A percentile compares a stretch with the other conserved stretches of the same genome.
These are phyloP conservation scores for Centropus bengalensis DNA, from an alignment of 2,113 vertebrate genomes.

Conservation along the genomic window DNA sequence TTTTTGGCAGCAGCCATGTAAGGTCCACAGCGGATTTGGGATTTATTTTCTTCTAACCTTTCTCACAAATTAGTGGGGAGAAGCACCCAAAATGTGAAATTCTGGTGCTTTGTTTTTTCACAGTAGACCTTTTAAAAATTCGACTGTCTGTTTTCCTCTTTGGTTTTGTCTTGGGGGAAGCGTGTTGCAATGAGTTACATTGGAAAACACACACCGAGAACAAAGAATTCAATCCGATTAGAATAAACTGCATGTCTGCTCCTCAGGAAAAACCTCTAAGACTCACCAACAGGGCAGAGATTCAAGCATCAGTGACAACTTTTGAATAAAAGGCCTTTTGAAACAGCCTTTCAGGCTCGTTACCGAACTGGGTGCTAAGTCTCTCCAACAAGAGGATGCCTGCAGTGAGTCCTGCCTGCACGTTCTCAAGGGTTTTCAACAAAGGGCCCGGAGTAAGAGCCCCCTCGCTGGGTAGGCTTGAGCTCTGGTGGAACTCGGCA, in stretches of 20 bases:
- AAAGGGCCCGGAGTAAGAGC: background rate
- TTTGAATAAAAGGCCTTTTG: background rate
- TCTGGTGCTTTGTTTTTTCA: background rate
- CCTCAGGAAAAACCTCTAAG: background rate
- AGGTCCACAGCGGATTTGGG: background rate
- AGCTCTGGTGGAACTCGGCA: background rate
- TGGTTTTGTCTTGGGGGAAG: background rate
- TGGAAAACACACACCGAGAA: background rate
- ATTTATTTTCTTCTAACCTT: background rate
- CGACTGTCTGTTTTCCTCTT: background rate
- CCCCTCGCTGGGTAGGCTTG: background rate
- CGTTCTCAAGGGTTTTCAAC: background rate
- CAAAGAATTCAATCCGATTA: background rate
- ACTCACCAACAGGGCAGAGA: background rate
- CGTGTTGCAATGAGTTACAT: background rate
- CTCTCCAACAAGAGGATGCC: background rate
- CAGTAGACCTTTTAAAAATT: background rate
- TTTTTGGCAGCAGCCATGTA: background rate
- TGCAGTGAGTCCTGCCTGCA: no score
- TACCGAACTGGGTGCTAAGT: background rate
- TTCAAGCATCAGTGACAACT: background rate
- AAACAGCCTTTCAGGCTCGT: background rate
- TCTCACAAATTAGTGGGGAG: background rate
- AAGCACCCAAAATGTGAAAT: background rate
- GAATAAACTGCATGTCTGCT: background rate